A percentile compares a stretch with the other conserved stretches of the same genome.
These are phyloP conservation scores for Troides helena DNA, from an alignment of 2,888 invertebrate genomes.

Conservation along the genomic window DNA sequence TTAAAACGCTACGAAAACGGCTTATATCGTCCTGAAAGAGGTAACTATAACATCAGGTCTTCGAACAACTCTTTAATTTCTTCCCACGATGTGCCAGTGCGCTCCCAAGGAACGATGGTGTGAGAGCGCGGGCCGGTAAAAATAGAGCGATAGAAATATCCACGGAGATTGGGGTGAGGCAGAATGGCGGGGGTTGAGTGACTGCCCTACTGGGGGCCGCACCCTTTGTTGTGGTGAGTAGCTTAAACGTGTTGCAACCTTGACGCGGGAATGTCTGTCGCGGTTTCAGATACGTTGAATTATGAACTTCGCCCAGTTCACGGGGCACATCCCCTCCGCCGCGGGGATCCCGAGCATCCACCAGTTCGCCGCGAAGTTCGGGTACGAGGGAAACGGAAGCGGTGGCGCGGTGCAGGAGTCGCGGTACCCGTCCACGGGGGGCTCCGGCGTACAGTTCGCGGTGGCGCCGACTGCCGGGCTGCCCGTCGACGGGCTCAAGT, in stretches of 20 bases:
- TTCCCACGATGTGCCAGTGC: constrained; percentile 36
- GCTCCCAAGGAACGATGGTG: constrained; percentile 55
- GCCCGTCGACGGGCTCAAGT: constrained; percentile 80
- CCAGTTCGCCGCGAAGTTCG: constrained; percentile 89
- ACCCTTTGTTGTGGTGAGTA: constrained; percentile 53
- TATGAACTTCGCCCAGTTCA: constrained; percentile 94
- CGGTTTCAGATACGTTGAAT: constrained; percentile 36
- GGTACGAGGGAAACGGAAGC: constrained; percentile 67
- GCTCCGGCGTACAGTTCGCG: constrained; percentile 63
- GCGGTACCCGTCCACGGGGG: constrained; percentile 57
- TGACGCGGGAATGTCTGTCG: constrained; percentile 33
- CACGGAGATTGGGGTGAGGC: constrained; percentile 72
- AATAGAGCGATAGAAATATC: constrained; percentile 71
- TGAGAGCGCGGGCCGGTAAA: constrained; percentile 75
- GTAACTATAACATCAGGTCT: constrained; percentile 50
- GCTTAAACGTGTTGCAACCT: constrained; percentile 33
- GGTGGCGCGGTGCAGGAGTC: constrained; percentile 66
- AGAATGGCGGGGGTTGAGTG: constrained; percentile 77
- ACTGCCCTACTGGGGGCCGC: constrained; percentile 67
- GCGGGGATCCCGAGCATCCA: constrained; percentile 89
- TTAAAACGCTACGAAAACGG: constrained; percentile 67
- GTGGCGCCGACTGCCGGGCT: constrained; percentile 52
- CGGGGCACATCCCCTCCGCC: constrained; percentile 87
- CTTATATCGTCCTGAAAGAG: constrained; percentile 49
- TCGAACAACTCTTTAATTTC: constrained; percentile 33